Base-by-base conservation (phyloP, 1,140 invertebrate genomes). In the Papilio polyxenes region DNA sequence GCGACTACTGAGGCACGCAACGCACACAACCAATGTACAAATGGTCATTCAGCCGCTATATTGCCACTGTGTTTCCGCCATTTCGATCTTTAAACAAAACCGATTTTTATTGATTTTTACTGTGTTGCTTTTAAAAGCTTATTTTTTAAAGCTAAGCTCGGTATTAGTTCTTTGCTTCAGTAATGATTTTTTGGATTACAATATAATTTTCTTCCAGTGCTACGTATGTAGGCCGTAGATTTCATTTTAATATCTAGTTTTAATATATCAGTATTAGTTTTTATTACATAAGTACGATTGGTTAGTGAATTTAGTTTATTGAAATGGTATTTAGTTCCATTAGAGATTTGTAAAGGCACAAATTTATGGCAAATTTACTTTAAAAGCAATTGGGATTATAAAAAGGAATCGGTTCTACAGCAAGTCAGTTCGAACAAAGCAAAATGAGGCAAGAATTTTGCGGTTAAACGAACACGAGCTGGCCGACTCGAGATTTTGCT, bases 361-460 rank as follows among this genome's bases (percentile, higher is more conserved):
- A 89, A 86, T 89, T 90, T 90, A 89, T 90, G 89, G 86, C 87
- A 85, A 88, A 89, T 84, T 89, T 89, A 84, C 85, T 86, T 90
- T 89, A 84, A 86, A 90, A 85, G 88, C 84, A 87, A 90, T 85
- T 87, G 86, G 86, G 85, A 88, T 89, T 90, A 89, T 87, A 88
- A 89, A 87, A 88, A 87, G 81, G 85, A 85, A 84, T 88, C 86
- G 88, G 86, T 88, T 86, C 85, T 83, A 82, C 85, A 88, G 86
- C 88, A 90, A 90, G 89, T 85, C 80, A 86, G 83, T 81, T 82
- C 75, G 86, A 83, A 85, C 87, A 87, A 89, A 89, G 85, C 87
- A 89, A 89, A 86, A 82, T 86, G 82, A 81, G 82, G 84, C 85
- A 78, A 82, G 83, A 88, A 87, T 87, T 86, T 85, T 82, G 83